A percentile compares a stretch with the other conserved stretches of the same genome.
Evolutionary conservation across 1,140 invertebrate species (phyloP).

Genomic region (Dinothrombium tinctorium): DNA sequence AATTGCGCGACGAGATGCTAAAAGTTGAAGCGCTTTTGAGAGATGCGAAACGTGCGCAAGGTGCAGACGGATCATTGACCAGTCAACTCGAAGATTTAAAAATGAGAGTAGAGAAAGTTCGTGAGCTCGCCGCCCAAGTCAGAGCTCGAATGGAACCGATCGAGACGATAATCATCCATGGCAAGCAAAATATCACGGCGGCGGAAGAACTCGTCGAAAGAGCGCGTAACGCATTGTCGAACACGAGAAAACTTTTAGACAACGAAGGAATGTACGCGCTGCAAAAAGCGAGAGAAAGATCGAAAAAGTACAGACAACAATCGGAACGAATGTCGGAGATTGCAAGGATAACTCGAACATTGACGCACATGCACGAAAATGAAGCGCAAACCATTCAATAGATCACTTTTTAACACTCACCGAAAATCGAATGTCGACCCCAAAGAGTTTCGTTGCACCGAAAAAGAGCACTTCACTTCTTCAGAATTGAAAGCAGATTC

Average conservation of each 20-base stretch:
- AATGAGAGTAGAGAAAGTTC: slow-evolving; percentile 36
- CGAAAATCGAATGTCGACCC: no score
- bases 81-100: slow-evolving; percentile 39
- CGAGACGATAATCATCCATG: slow-evolving; percentile 6
- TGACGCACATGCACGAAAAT: slow-evolving; percentile 46
- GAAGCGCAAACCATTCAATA: slow-evolving; percentile 50
- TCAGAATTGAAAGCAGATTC: no score
- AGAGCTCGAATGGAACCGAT: slow-evolving; percentile 23
- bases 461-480: no score
- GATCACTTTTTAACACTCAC: no score
- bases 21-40: slow-evolving; percentile 41
- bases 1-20: slow-evolving; percentile 41
- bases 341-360: slow-evolving; percentile 51
- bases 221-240: slow-evolving; percentile 40
- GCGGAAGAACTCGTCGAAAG: slow-evolving; percentile 45
- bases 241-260: slow-evolving; percentile 44
- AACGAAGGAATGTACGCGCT: slow-evolving; percentile 52
- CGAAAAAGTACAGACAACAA: slow-evolving; percentile 63
- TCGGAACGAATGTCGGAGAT: slow-evolving; percentile 72
- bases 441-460: no score
- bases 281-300: slow-evolving; percentile 48
- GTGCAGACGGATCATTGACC: slow-evolving; percentile 30
- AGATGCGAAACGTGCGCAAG: slow-evolving; percentile 35
- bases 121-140: slow-evolving; percentile 20
- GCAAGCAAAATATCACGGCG: slow-evolving; percentile 33